These are phyloP conservation scores for Canis aureus DNA, from an alignment of 2,113 vertebrate species.

Conservation along the genomic window DNA sequence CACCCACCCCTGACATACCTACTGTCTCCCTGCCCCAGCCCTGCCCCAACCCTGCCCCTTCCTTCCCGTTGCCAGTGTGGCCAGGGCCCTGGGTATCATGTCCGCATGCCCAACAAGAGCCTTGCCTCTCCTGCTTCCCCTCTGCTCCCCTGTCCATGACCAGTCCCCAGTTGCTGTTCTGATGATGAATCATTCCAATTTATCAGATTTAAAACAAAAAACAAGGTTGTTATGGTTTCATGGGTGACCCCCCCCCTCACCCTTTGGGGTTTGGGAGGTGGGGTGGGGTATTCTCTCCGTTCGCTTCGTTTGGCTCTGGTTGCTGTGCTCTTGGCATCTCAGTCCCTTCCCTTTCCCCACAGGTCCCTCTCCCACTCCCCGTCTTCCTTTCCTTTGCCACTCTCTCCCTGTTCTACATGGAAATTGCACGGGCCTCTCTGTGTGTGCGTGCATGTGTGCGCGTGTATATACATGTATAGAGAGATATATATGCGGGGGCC, in stretches of 20 bases:
- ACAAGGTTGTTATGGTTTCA: conserved; percentile 80
- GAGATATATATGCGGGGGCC: conserved; percentile 66
- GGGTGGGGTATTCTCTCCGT: conserved; percentile 50
- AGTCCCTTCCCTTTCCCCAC: conserved; percentile 39
- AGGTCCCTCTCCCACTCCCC: background rate
- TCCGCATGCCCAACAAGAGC: conserved; percentile 77
- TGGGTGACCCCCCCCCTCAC: conserved; percentile 63
- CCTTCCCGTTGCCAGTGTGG: conserved; percentile 72
- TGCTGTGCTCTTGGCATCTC: conserved; percentile 77
- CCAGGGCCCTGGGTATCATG: conserved; percentile 74
- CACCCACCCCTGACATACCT: conserved; percentile 57
- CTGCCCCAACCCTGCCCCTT: conserved; percentile 40
- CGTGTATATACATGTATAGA: conserved; percentile 78
- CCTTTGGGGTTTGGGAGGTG: conserved; percentile 66
- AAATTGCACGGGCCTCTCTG: conserved; percentile 79
- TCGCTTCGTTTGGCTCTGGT: conserved; percentile 77
- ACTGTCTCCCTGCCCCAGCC: conserved; percentile 53
- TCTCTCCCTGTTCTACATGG: conserved; percentile 72
- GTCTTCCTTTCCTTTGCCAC: conserved; percentile 45
- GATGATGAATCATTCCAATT: conserved; percentile 83
- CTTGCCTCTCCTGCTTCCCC: conserved; percentile 38
- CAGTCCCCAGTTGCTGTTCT: conserved; percentile 74
- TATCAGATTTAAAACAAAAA: conserved; percentile 83
- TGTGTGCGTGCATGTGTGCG: conserved; percentile 80
- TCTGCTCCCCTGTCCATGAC: conserved; percentile 60